A percentile compares a stretch with the other conserved stretches of the same genome.
phyloP scores from a whole-genome alignment of 2,797 vertebrate species.

The Heteromormyrus szaboi region DNA sequence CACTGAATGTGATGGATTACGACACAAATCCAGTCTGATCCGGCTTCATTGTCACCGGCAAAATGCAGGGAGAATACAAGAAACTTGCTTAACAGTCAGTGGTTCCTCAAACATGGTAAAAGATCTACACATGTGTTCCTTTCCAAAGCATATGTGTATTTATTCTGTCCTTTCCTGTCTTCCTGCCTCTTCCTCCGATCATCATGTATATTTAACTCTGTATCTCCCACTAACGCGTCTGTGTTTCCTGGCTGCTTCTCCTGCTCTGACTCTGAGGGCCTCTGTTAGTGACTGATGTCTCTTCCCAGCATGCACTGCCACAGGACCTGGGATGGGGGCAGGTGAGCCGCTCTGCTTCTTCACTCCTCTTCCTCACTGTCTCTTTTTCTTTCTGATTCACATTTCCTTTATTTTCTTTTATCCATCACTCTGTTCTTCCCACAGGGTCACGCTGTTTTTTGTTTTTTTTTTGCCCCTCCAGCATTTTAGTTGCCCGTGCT shows the following conservation, averaged over 20 bases:
- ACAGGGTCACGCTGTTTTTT: slow-evolving; percentile 37
- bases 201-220: background rate
- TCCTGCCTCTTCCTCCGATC: background rate
- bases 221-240: background rate
- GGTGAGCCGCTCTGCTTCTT: slow-evolving; percentile 63
- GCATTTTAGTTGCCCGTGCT: slow-evolving; percentile 25
- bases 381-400: slow-evolving; percentile 22
- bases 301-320: slow-evolving; percentile 69
- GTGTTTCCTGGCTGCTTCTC: slow-evolving; percentile 29
- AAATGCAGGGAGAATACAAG: background rate
- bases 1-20: background rate
- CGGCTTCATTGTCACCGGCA: background rate
- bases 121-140: background rate
- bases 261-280: slow-evolving; percentile 42
- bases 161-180: background rate
- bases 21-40: background rate
- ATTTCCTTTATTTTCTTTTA: background rate
- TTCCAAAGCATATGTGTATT: background rate
- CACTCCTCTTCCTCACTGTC: slow-evolving; percentile 15
- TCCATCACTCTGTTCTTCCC: slow-evolving; percentile 22
- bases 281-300: slow-evolving; percentile 68
- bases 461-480: slow-evolving; percentile 19
- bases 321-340: slow-evolving; percentile 71
- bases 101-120: background rate
- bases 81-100: background rate